Base-by-base conservation (phyloP, 2,888 invertebrate genomes). In the Corbicula japonica region DNA sequence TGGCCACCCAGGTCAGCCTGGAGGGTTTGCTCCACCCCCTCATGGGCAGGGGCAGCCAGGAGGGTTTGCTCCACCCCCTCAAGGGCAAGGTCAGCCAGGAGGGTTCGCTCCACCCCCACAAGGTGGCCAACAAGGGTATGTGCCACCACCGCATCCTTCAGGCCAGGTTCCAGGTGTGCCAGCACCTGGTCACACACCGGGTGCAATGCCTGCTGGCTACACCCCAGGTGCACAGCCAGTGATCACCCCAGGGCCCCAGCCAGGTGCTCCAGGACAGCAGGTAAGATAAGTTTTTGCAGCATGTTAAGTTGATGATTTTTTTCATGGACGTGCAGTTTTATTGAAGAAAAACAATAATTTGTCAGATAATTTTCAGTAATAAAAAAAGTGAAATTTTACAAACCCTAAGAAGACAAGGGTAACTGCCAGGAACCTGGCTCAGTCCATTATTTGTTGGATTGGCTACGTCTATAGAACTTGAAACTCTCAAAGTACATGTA, bases 111-210 rank as follows among this genome's bases (percentile, higher is more conserved):
- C 62, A 2, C 66, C 75, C 38, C 63, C 63, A 41, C 68, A 56
- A 32, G 73, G 61, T 12, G 70, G 65, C 21, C 74, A 77, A 21
- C 80, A 76, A 54, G 77, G 76, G 8, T 71, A 69, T 34, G 68
- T 72, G 18, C 69, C 76, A 32, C 58, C 74, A 8, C 79, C 70
- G 10, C 26, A 18, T 8, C 50, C 50, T 4, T 35, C 35, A 28
- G 70, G 61, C 21, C 70, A 48, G 10, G 50, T 50, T 4, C 70
- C 70, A 48, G 70, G 70, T 70, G 71, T 52, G 21, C 50, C 61
- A 32, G 52, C 50, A 6, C 62, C 71, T 23, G 71, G 71, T 62
- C 61, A 30, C 83, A 83, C 44, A 80, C 82, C 44, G 82, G 80
- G 1, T 69, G 62, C n/a, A n/a, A n/a, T n/a, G n/a, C n/a, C n/a